Evolutionary conservation across 2,888 invertebrate species (phyloP), one percentile per base, ranked within the genome.

Genomic region (Saturnia pavonia): DNA sequence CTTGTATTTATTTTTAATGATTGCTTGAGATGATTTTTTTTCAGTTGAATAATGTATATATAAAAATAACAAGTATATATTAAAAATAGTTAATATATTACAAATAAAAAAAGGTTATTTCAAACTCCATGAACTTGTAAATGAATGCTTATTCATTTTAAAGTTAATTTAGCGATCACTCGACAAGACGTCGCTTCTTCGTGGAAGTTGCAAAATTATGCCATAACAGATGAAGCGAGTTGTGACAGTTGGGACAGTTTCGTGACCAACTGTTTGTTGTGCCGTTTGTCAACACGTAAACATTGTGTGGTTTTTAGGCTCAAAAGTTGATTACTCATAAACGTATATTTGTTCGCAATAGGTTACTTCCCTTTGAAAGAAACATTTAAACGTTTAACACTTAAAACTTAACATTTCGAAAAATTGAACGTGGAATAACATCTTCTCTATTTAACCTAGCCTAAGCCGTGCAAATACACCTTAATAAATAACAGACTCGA

Each of bases 201-300:
- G 72, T 76, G 68, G 70, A 72, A 77, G 80, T 82, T 79, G 75
- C 69, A 76, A 84, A 85, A 80, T 84, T 84, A 83, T 85, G 77
- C 77, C 78, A 79, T 85, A 81, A 85, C 80, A 85, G 85, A 85
- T 85, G 84, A 80, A 78, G 76, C 75, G 82, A 85, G 81, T 84
- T 85, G 76, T 80, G 85, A 82, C 84, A 85, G 83, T 74, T 77
- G 74, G 77, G 80, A 79, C 75, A 80, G 77, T 80, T 80, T 57
- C 67, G 60, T 70, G 67, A 70, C 57, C 57, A 27, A 60, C 57
- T 42, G 67, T 68, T 69, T 25, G 63, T 71, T 63, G 57, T 14
- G 27, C 14, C 51, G 48, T 34, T 63, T 63, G 70, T 66, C 66
- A 40, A 42, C 70, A 40, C 51, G 65, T 66, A 51, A 48, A 40